Base-by-base conservation (phyloP, 2,888 invertebrate genomes). In the Coelinius sp. region DNA sequence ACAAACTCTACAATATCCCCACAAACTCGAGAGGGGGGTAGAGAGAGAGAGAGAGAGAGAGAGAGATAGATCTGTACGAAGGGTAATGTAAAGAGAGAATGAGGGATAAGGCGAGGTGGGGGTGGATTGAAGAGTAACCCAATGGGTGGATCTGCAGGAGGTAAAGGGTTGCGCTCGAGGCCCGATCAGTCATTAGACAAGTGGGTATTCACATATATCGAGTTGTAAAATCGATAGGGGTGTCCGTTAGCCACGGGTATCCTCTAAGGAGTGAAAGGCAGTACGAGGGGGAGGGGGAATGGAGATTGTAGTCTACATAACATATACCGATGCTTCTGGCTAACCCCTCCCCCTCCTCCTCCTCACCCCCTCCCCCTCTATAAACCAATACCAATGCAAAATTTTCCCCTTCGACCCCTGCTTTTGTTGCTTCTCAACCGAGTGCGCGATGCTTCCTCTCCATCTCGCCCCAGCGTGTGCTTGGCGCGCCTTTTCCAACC, bases 141-240 rank as follows among this genome's bases (percentile, higher is more conserved):
- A 17, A 24, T 22, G 63, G 63, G 64, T 38, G 56, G 25, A 70
- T 64, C 14, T 20, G 35, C 38, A 63, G 62, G 17, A 24, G 80
- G 79, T 81, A 84, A 84, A 83, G 86, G 85, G 85, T 84, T 85
- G 81, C 79, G 83, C 84, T 82, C 82, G 84, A 84, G 85, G 86
- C 85, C 84, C 86, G 87, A 87, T 87, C 87, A 87, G 86, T 87
- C 87, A 87, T 87, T 87, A 87, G 86, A 86, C 87, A 87, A 87
- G 86, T 87, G 86, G 86, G 86, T 86, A 86, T 85, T 86, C 85
- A 83, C 85, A 85, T 86, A 87, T 86, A 87, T 87, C 86, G 86
- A 86, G 85, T 87, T 87, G 86, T 87, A 87, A 87, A 87, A 87
- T 87, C 87, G 87, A 87, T 87, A 87, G 86, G 86, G 86, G 85